Evolutionary conservation across 2,113 vertebrate species (phyloP).

Genomic region (Paralichthys olivaceus): DNA sequence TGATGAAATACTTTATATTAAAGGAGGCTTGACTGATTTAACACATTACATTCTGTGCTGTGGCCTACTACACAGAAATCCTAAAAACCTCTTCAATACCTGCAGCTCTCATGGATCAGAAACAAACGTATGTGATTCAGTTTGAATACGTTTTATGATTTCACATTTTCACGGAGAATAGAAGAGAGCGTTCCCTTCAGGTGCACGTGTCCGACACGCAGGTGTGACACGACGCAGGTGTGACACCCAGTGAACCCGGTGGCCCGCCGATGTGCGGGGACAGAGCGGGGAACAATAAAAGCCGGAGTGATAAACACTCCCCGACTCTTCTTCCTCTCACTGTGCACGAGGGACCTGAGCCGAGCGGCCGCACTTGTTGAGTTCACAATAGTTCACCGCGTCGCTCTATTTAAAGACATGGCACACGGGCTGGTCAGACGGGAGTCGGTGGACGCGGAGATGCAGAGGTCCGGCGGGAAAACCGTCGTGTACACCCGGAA

Average conservation of each 20-base stretch:
- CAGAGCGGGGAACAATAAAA: neutral
- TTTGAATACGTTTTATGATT: too few species aligned
- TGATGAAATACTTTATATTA: too few species aligned
- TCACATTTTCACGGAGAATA: too few species aligned
- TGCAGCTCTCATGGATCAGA: too few species aligned
- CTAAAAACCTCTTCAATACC: too few species aligned
- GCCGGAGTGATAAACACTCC: neutral
- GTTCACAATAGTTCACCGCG: constrained; percentile 53
- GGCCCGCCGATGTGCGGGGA: neutral
- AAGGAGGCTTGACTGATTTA: too few species aligned
- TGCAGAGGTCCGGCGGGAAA: constrained; percentile 69
- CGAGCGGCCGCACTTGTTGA: constrained; percentile 61
- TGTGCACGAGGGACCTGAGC: neutral
- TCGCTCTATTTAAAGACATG: constrained; percentile 83
- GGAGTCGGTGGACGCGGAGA: constrained; percentile 81
- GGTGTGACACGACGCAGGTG: neutral
- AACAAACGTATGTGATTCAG: too few species aligned
- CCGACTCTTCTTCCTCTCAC: neutral
- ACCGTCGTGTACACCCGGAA: constrained; percentile 83
- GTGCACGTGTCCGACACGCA: too few species aligned
- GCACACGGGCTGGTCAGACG: constrained; percentile 72
- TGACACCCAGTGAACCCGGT: neutral
- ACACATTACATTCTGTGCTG: too few species aligned
- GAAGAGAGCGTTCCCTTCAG: too few species aligned
- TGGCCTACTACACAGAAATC: too few species aligned